Evolutionary conservation across 2,113 vertebrate genomes (phyloP).

Genomic region (Dasypus novemcinctus): DNA sequence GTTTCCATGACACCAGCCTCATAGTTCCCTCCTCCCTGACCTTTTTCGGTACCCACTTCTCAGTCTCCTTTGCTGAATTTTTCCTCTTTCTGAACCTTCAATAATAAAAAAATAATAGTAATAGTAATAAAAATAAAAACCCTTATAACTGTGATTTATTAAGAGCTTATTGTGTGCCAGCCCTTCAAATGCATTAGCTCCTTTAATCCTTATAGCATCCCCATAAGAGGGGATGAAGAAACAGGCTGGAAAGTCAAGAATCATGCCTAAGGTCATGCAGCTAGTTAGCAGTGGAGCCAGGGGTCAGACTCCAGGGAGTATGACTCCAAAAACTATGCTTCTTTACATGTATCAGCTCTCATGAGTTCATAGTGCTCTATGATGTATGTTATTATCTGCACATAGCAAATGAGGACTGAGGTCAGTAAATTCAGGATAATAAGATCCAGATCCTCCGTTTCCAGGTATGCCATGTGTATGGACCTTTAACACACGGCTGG

Average conservation of each 20-base stretch:
- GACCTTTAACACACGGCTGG: not conserved
- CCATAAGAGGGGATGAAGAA: not conserved
- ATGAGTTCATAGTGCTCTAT: not conserved
- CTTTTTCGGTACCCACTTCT: not conserved
- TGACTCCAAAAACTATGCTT: not conserved
- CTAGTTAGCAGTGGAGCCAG: not conserved
- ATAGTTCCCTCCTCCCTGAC: not conserved
- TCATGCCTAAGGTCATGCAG: not conserved
- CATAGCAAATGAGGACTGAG: not conserved
- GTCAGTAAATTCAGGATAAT: not conserved
- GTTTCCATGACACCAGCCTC: conserved; percentile 57
- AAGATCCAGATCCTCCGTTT: not conserved
- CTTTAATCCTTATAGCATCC: not conserved
- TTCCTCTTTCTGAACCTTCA: not conserved
- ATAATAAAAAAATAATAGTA: not conserved
- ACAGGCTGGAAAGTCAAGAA: not conserved
- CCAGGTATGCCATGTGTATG: not conserved
- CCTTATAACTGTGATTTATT: not conserved
- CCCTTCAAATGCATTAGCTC: not conserved
- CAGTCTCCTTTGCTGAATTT: not conserved
- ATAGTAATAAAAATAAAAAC: not conserved
- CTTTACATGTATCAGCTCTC: not conserved
- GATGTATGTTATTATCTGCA: not conserved
- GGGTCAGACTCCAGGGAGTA: not conserved
- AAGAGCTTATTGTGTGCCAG: not conserved